Conservation (phyloP, 2,797 vertebrate genomes). For the Platyrinchus mystaceus region DNA sequence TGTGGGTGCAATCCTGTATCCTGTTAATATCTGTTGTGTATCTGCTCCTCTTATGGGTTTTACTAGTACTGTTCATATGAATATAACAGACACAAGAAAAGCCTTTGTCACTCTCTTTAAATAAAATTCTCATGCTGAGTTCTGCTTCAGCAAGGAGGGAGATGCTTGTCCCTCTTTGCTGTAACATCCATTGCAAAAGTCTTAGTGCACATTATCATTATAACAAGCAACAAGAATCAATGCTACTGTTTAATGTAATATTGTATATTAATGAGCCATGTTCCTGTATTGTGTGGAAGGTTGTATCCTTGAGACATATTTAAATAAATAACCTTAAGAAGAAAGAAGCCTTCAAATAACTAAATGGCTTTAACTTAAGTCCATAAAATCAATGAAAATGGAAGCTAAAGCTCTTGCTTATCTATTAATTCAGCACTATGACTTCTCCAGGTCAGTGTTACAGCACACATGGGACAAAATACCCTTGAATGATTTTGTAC, state of each 20-base stretch:
- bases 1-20: fast-evolving
- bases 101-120: background rate
- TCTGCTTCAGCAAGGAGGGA: background rate
- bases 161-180: background rate
- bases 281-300: background rate
- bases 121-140: background rate
- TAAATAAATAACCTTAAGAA: slow-evolving; percentile 43
- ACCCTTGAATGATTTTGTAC: slow-evolving; percentile 59
- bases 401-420: slow-evolving; percentile 40
- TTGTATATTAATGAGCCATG: slow-evolving; percentile 1
- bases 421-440: slow-evolving; percentile 30
- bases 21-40: background rate
- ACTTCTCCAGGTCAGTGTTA: slow-evolving; percentile 50
- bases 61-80: background rate
- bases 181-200: background rate
- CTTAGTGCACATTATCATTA: background rate
- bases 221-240: background rate
- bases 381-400: slow-evolving; percentile 56
- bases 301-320: slow-evolving; percentile 17
- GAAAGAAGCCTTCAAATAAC: slow-evolving; percentile 24
- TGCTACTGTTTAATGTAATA: background rate
- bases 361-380: slow-evolving; percentile 49
- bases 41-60: background rate
- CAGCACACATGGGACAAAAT: slow-evolving; percentile 42
- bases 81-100: background rate